Evolutionary conservation across 2,888 invertebrate species (phyloP), one percentile per base, ranked within the genome.

Genomic region (Julus scandinavius): DNA sequence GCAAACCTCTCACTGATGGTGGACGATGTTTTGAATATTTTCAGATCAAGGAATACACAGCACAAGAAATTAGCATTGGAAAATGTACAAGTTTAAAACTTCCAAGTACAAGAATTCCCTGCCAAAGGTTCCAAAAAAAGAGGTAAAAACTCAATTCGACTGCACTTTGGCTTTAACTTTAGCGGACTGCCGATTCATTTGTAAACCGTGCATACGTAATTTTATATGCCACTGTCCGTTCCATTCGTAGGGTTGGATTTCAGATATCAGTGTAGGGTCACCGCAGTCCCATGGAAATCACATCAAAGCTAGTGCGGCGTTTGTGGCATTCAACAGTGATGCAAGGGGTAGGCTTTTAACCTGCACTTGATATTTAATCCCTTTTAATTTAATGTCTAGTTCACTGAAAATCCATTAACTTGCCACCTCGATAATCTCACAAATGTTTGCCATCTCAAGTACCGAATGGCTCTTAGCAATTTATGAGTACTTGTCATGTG

Each of bases 41-140:
- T 29, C 72, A 72, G 72, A 72, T 29, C 29, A 29, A 72, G 29
- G 7, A 29, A 29, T 72, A 72, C 72, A 29, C 29, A 72, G 72
- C 72, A 72, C 9, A n/a, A 3, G 41, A 85, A 7, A 85, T 85
- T 41, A n/a, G 11, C 20, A 20, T 41, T 15, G 45, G n/a, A 87
- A 45, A 87, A 90, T 90, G 90, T 90, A 90, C 89, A 89, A 98
- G 93, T 98, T 98, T 93, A 98, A 98, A 94, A 97, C 97, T 92
- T 98, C 98, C 90, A 99, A 99, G 93, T 99, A 97, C 93, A 99
- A 98, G 95, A 99, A 99, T 95, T 97, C 98, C 90, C 96, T 97
- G 90, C 98, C 98, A 84, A 97, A 98, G 91, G 96, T 97, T 91
- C 98, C 98, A 72, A 98, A 98, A 92, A 97, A 97, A 89, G 98